Conservation (phyloP, 1,140 invertebrate genomes). For the Pissodes strobi region DNA sequence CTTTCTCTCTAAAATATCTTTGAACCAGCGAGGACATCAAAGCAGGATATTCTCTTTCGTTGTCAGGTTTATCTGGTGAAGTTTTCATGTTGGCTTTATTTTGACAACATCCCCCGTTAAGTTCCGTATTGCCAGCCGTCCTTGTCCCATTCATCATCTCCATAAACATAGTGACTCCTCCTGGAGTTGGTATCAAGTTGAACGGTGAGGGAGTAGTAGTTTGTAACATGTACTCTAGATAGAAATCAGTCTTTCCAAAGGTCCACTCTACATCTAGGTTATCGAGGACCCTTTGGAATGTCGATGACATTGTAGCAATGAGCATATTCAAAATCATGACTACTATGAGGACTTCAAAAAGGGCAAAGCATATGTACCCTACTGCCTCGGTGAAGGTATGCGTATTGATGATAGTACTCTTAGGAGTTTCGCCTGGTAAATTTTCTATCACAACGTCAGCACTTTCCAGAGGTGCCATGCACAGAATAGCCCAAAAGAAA, state of each 20-base stretch:
- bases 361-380: slow-evolving; percentile 67
- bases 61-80: slow-evolving; percentile 10
- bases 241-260: slow-evolving; percentile 64
- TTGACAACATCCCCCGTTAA: slow-evolving; percentile 31
- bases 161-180: slow-evolving; percentile 54
- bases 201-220: slow-evolving; percentile 63
- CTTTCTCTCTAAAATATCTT: slow-evolving; percentile 60
- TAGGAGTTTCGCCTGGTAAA: slow-evolving; percentile 57
- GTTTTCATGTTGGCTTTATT: neutral
- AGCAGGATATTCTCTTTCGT: slow-evolving; percentile 54
- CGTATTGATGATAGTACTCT: slow-evolving; percentile 58
- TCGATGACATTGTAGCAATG: slow-evolving; percentile 77
- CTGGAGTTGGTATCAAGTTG: slow-evolving; percentile 61
- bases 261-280: slow-evolving; percentile 66
- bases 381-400: slow-evolving; percentile 66
- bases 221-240: slow-evolving; percentile 62
- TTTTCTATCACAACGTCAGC: slow-evolving; percentile 68
- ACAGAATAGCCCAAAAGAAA: slow-evolving; percentile 77
- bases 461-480: slow-evolving; percentile 68
- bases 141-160: slow-evolving; percentile 55
- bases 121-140: slow-evolving; percentile 26
- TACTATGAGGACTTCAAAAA: slow-evolving; percentile 70
- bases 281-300: slow-evolving; percentile 68
- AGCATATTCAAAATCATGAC: slow-evolving; percentile 78
- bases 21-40: slow-evolving; percentile 61